Evolutionary conservation across 1,140 invertebrate species (phyloP).

Genomic region (Lepidurus arcticus): DNA sequence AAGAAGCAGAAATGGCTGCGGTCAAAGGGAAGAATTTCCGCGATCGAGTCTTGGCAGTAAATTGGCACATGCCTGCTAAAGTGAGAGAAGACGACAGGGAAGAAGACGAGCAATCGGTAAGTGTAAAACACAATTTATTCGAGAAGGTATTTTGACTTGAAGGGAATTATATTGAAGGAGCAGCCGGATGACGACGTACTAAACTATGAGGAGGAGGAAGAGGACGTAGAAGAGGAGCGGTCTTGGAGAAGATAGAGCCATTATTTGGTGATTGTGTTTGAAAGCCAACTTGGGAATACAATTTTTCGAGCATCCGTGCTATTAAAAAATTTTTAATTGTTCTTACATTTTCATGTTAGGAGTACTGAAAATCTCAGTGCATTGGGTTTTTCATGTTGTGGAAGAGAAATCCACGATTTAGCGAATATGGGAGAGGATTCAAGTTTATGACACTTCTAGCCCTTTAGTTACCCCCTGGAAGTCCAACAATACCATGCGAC

Average conservation of each 20-base stretch:
- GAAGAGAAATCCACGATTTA: too few species aligned
- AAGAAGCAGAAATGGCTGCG: slow-evolving; percentile 64
- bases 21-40: slow-evolving; percentile 60
- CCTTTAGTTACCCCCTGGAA: too few species aligned
- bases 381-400: too few species aligned
- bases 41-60: slow-evolving; percentile 48
- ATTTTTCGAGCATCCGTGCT: not conserved
- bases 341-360: too few species aligned
- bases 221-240: slow-evolving; percentile 53
- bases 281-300: slow-evolving; percentile 9
- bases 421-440: too few species aligned
- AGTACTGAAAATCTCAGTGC: too few species aligned
- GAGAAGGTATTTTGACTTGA: slow-evolving; percentile 25
- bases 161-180: slow-evolving; percentile 34
- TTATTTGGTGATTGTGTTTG: slow-evolving; percentile 32
- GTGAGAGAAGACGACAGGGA: slow-evolving; percentile 31
- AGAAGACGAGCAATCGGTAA: slow-evolving; percentile 33
- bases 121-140: slow-evolving; percentile 11
- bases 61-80: slow-evolving; percentile 41
- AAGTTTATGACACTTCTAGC: too few species aligned
- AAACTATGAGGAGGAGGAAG: slow-evolving; percentile 55
- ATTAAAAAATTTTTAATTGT: not conserved
- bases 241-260: slow-evolving; percentile 55
- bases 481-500: too few species aligned
- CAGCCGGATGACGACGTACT: slow-evolving; percentile 44